Evolutionary conservation across 2,888 invertebrate species (phyloP).

Genomic region (Apotomis turbidana): DNA sequence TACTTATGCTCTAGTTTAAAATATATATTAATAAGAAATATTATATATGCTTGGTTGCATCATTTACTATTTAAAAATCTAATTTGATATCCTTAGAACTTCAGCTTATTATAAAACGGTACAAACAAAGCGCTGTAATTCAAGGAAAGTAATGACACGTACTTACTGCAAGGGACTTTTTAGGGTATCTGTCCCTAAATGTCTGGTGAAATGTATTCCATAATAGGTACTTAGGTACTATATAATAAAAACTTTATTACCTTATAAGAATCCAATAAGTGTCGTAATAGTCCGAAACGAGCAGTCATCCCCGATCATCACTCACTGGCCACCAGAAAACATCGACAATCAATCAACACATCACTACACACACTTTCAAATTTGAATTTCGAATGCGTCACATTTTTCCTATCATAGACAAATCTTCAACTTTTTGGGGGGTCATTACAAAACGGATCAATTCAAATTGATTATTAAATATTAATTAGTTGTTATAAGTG

Average conservation of each 20-base stretch:
- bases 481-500: slow-evolving; percentile 16
- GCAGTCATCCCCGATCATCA: slow-evolving; percentile 56
- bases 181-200: too few species aligned
- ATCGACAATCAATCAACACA: slow-evolving; percentile 45
- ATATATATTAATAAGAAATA: too few species aligned
- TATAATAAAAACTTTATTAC: slow-evolving; percentile 49
- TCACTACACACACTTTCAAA: slow-evolving; percentile 33
- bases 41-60: too few species aligned
- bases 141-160: too few species aligned
- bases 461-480: background rate
- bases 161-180: too few species aligned
- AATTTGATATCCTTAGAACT: too few species aligned
- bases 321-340: slow-evolving; percentile 44
- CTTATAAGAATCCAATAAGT: slow-evolving; percentile 70
- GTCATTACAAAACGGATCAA: background rate
- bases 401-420: slow-evolving; percentile 25
- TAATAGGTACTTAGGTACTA: too few species aligned
- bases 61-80: too few species aligned
- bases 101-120: too few species aligned
- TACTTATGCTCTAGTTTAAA: too few species aligned
- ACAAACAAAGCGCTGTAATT: too few species aligned
- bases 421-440: background rate
- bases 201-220: background rate
- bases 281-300: slow-evolving; percentile 40
- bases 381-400: slow-evolving; percentile 31